These are phyloP conservation scores for Anoplius nigerrimus DNA, from an alignment of 2,888 invertebrate species.

Conservation along the genomic window DNA sequence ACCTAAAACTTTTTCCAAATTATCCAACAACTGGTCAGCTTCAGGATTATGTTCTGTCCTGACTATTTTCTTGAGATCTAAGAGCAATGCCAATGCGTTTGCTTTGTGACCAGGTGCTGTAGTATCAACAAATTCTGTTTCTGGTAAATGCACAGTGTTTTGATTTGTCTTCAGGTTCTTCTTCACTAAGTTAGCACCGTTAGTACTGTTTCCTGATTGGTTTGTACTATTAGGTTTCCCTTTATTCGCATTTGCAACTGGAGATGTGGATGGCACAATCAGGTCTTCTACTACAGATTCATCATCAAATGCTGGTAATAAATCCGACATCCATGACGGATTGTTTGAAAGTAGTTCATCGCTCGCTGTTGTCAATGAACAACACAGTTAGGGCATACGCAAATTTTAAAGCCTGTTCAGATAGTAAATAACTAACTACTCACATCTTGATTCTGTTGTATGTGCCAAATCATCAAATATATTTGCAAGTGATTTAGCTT, in stretches of 20 bases:
- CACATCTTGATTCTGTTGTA: constrained; percentile 54
- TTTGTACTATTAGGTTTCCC: background rate
- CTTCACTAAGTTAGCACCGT: background rate
- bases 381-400: background rate
- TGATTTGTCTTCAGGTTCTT: constrained; percentile 3
- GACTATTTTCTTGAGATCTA: constrained; percentile 66
- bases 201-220: background rate
- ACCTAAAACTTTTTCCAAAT: constrained; percentile 66
- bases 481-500: constrained; percentile 63
- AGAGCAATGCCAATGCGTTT: constrained; percentile 58
- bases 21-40: constrained; percentile 62
- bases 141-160: constrained; percentile 47
- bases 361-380: constrained; percentile 33
- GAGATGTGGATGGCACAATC: constrained; percentile 64
- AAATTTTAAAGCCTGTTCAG: background rate
- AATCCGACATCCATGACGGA: constrained; percentile 58
- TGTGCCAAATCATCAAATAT: constrained; percentile 63
- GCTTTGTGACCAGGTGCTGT: constrained; percentile 54
- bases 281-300: constrained; percentile 60
- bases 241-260: constrained; percentile 26
- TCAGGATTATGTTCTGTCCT: constrained; percentile 63
- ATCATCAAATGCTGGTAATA: constrained; percentile 64
- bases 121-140: constrained; percentile 57
- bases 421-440: constrained; percentile 37
- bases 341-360: constrained; percentile 63